Evolutionary conservation across 2,888 invertebrate species (phyloP), one percentile per base, ranked within the genome.

Genomic region (Margaritifera margaritifera): DNA sequence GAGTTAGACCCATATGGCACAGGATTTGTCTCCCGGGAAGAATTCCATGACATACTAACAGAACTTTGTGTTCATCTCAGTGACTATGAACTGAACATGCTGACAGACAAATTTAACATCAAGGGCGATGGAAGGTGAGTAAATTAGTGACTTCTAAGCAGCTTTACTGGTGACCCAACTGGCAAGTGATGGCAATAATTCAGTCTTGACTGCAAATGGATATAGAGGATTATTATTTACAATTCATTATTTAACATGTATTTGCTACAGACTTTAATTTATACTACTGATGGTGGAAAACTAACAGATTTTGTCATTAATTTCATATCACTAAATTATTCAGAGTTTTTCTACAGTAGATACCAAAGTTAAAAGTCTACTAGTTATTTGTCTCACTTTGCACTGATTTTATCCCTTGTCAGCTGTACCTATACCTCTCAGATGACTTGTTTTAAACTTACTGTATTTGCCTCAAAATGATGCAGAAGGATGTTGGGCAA

Each of bases 1-100:
- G 82, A 72, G 59, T 88, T 90, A 87, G 90, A 90, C 74, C 86
- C 86, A 1, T 88, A 88, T 72, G 78, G 80, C 64, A 89, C 89
- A 6, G 88, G 89, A 19, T 86, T 72, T 64, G 85, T 90, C 11
- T 78, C 80, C 8, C 72, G 75, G 31, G 89, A 88, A 6, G 89
- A 89, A 76, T 90, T 89, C 78, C 72, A 81, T 24, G 89, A 89
- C 5, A 84, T 89, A 27, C 81, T 89, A 2, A 79, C 80, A 0
- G 89, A 90, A 68, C 80, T 90, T 2, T 88, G 88, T 74, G 86
- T 88, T 25, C 86, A 87, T 66, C 85, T 90, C 52, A 87, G 83
- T 64, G 84, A 86, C 57, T 75, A 79, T 69, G 90, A 90, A 72
- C 80, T 88, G n/a, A 79, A 87, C 50, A 65, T 77, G 60, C 80